Evolutionary conservation across 2,888 invertebrate species (phyloP).

Genomic region (Amblyteles armatorius): DNA sequence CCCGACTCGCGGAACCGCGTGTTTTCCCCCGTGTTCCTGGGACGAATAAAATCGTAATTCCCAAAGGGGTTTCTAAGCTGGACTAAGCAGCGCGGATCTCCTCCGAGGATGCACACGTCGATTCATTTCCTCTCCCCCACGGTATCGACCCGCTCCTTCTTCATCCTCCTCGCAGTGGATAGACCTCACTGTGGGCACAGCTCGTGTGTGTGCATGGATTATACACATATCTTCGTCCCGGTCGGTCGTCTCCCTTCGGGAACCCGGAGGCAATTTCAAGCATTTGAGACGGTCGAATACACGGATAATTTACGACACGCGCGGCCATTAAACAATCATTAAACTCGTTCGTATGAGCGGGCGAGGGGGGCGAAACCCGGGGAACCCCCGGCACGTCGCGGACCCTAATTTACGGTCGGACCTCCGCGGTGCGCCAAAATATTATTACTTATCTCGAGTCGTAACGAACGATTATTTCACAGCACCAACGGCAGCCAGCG

Average conservation of each 20-base stretch:
- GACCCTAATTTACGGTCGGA: constrained; percentile 83
- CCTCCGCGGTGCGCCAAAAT: constrained; percentile 83
- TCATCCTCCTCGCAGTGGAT: constrained; percentile 7
- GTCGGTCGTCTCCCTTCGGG: constrained; percentile 63
- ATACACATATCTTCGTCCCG: constrained; percentile 48
- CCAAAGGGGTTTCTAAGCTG: not conserved
- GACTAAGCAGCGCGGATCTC: not conserved
- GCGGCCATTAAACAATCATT: constrained; percentile 85
- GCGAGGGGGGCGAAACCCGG: constrained; percentile 46
- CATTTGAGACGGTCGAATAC: constrained; percentile 83
- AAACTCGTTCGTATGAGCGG: constrained; percentile 82
- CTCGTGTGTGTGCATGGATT: constrained; percentile 12
- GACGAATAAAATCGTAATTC: not conserved
- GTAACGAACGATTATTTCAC: constrained; percentile 72
- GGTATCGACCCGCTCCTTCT: not conserved
- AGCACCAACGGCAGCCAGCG: constrained; percentile 47
- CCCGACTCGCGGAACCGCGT: not conserved
- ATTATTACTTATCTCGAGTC: constrained; percentile 81
- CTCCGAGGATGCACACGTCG: not conserved
- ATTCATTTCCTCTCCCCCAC: too few species aligned
- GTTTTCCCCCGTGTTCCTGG: not conserved
- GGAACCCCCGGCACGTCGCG: constrained; percentile 78
- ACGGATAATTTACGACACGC: constrained; percentile 84
- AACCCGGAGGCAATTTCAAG: constrained; percentile 83
- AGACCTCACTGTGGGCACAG: not conserved